A percentile compares a stretch with the other conserved stretches of the same genome.
Conservation (phyloP, 2,113 vertebrate genomes). For the Columbina picui region DNA sequence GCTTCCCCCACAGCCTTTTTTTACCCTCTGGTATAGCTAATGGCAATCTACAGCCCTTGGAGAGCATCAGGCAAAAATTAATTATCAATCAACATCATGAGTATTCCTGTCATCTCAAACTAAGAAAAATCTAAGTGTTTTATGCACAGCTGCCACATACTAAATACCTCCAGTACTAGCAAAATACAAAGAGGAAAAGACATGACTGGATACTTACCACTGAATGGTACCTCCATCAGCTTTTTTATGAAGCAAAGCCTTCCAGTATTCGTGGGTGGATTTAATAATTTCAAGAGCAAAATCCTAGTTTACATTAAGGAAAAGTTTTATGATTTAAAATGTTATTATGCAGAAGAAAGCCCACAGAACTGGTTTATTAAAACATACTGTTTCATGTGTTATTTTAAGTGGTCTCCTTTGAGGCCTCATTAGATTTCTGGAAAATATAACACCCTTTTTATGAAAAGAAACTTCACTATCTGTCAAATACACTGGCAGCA, state of each 20-base stretch:
- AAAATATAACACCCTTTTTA: background rate
- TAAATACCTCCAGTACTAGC: background rate
- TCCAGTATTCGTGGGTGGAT: slow-evolving; percentile 90
- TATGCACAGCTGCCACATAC: background rate
- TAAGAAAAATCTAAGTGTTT: background rate
- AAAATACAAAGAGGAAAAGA: background rate
- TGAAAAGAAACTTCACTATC: background rate
- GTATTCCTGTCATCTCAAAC: background rate
- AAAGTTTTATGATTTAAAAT: background rate
- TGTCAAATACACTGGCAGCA: background rate
- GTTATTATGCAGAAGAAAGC: background rate
- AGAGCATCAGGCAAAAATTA: background rate
- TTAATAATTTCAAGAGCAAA: slow-evolving; percentile 91
- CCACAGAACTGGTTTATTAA: background rate
- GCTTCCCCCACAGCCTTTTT: background rate
- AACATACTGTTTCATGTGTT: background rate
- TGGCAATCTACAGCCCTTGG: background rate
- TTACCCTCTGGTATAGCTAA: background rate
- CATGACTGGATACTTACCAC: slow-evolving; percentile 80
- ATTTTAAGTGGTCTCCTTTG: background rate
- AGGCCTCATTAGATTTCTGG: background rate
- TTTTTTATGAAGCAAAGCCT: slow-evolving; percentile 86
- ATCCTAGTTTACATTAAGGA: slow-evolving; percentile 77
- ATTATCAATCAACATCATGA: background rate
- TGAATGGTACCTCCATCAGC: slow-evolving; percentile 80